A percentile compares a stretch with the other conserved stretches of the same genome.
Evolutionary conservation across 1,140 invertebrate species (phyloP).

Genomic region (Apis cerana): DNA sequence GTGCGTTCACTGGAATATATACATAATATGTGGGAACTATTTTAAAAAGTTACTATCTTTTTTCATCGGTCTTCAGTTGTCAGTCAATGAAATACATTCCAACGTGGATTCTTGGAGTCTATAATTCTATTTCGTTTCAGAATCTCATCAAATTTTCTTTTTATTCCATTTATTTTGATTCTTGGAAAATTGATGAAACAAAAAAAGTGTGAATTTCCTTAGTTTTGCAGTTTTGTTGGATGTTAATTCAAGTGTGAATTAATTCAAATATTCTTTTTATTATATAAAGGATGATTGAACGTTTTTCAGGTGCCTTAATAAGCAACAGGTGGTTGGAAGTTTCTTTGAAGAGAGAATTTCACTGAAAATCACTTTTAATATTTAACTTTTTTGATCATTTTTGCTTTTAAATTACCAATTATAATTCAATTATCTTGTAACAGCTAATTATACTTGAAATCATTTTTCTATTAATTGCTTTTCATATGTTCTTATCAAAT

Average conservation of each 20-base stretch:
- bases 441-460: neutral
- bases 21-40: slow-evolving; percentile 24
- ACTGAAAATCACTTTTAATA: neutral
- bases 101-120: neutral
- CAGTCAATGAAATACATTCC: neutral
- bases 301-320: neutral
- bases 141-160: neutral
- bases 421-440: neutral
- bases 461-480: neutral
- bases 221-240: no score
- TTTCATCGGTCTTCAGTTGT: neutral
- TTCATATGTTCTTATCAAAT: neutral
- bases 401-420: neutral
- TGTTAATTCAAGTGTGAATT: neutral
- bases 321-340: slow-evolving; percentile 33
- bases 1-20: slow-evolving; percentile 21
- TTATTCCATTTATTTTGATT: neutral
- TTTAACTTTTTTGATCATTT: neutral
- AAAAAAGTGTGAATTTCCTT: neutral
- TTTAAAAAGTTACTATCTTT: slow-evolving; percentile 14
- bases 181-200: neutral
- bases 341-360: neutral
- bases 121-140: neutral
- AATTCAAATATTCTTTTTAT: neutral
- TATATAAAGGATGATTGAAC: neutral